Conservation (phyloP, 2,888 invertebrate genomes). For the Spialia ferax region DNA sequence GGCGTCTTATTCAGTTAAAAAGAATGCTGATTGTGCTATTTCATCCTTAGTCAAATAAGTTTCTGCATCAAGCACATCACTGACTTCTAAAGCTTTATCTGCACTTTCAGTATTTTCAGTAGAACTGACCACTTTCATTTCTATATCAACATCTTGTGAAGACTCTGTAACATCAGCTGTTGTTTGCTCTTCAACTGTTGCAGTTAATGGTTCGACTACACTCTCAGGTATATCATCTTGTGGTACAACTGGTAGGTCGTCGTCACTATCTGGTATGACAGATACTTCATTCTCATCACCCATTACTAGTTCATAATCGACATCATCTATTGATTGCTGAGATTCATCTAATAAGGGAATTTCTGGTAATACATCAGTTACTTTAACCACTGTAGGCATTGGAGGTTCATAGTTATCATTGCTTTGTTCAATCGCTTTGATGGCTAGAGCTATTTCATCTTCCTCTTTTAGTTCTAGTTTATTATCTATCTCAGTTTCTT, state of each 20-base stretch:
- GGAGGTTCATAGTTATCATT: conserved; percentile 12
- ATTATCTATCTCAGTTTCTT: not conserved
- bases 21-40: not conserved
- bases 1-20: too few relatives aligned
- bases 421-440: conserved; percentile 33
- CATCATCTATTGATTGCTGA: conserved; percentile 22
- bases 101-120: not conserved
- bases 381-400: conserved; percentile 21
- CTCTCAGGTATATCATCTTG: not conserved
- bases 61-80: not conserved
- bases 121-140: not conserved
- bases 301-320: conserved; percentile 8
- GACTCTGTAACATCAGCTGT: not conserved
- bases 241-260: conserved; percentile 21
- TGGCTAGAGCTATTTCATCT: conserved; percentile 27
- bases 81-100: not conserved
- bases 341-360: conserved; percentile 17
- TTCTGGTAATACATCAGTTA: conserved; percentile 14
- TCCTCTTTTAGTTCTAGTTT: conserved; percentile 13
- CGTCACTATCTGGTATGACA: conserved; percentile 29
- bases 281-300: conserved; percentile 29
- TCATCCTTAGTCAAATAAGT: not conserved
- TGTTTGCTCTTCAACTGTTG: not conserved
- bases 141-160: not conserved
- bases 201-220: not conserved